A percentile compares a stretch with the other conserved stretches of the same genome.
Evolutionary conservation across 2,797 vertebrate genomes (phyloP).

Genomic region (Enteromius thamalakanensis): DNA sequence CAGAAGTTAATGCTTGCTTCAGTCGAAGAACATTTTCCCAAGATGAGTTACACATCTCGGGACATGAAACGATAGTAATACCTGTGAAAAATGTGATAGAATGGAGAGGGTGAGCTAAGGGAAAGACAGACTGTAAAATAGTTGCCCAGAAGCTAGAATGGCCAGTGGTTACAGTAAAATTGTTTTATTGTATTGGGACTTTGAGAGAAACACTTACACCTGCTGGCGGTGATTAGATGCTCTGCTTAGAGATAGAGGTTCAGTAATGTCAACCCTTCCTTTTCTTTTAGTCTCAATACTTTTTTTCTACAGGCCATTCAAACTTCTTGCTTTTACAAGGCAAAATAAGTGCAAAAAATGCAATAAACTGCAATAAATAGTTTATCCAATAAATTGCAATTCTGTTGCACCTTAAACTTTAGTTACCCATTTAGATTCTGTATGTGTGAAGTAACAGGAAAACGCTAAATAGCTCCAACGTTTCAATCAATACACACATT

Average conservation of each 20-base stretch:
- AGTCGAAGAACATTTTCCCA: constrained; percentile 2
- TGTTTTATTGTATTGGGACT: constrained; percentile 22
- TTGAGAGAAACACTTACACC: background rate
- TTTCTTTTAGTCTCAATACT: background rate
- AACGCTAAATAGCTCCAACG: background rate
- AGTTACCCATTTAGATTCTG: background rate
- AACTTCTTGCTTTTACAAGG: background rate
- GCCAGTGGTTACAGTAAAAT: constrained; percentile 28
- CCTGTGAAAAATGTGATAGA: constrained; percentile 16
- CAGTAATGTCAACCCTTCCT: background rate
- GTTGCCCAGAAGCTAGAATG: background rate
- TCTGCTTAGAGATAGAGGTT: constrained; percentile 1
- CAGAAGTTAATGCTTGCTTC: constrained; percentile 1
- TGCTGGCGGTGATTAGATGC: background rate
- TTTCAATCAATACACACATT: background rate
- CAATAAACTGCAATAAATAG: background rate
- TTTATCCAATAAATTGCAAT: background rate
- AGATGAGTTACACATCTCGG: constrained; percentile 9
- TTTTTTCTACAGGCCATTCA: background rate
- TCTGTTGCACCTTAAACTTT: background rate
- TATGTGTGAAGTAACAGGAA: background rate
- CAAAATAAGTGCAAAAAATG: background rate
- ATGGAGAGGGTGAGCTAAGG: constrained; percentile 1
- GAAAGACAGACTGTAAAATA: background rate
- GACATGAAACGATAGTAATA: constrained; percentile 11